Conservation (phyloP, 2,797 vertebrate species). For the Harpagifer antarcticus region DNA sequence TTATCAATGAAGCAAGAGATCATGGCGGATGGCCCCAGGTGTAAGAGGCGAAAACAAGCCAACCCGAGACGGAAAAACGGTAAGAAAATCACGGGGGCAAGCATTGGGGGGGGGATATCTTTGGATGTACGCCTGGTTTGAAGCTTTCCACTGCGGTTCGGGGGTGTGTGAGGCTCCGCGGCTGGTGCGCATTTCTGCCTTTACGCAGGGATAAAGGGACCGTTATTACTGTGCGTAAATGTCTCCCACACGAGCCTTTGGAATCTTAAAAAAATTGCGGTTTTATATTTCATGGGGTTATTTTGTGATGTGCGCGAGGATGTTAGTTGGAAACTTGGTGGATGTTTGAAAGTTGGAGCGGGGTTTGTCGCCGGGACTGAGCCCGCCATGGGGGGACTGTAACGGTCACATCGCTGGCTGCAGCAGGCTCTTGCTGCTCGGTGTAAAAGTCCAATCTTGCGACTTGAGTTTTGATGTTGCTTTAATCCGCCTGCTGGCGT, state of each 20-base stretch:
- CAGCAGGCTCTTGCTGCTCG: conserved; percentile 20
- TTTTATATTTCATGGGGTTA: neutral
- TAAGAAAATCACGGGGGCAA: conserved; percentile 85
- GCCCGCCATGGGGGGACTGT: conserved; percentile 39
- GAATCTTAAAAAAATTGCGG: conserved; percentile 11
- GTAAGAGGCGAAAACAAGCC: conserved; percentile 99
- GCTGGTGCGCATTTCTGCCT: conserved; percentile 55
- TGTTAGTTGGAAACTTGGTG: conserved; percentile 59
- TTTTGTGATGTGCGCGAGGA: neutral
- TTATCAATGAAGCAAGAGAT: conserved; percentile 99
- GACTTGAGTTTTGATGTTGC: conserved; percentile 33
- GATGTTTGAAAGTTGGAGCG: conserved; percentile 63
- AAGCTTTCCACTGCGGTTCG: conserved; percentile 63
- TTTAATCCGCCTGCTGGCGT: conserved; percentile 9
- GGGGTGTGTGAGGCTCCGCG: conserved; percentile 56
- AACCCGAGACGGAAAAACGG: conserved; percentile 99
- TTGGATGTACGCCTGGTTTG: conserved; percentile 46
- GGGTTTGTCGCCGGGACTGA: conserved; percentile 42
- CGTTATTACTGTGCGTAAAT: conserved; percentile 52
- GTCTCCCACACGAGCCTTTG: conserved; percentile 2
- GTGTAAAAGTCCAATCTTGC: conserved; percentile 37
- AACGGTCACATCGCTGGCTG: conserved; percentile 37
- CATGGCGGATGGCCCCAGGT: conserved; percentile 99
- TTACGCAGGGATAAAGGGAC: conserved; percentile 54
- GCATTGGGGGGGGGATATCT: conserved; percentile 26